Percentiles rank a stretch among this genome's conserved stretches.
phyloP scores from a whole-genome alignment of 2,888 invertebrate genomes.

The Limnephilus rhombicus region DNA sequence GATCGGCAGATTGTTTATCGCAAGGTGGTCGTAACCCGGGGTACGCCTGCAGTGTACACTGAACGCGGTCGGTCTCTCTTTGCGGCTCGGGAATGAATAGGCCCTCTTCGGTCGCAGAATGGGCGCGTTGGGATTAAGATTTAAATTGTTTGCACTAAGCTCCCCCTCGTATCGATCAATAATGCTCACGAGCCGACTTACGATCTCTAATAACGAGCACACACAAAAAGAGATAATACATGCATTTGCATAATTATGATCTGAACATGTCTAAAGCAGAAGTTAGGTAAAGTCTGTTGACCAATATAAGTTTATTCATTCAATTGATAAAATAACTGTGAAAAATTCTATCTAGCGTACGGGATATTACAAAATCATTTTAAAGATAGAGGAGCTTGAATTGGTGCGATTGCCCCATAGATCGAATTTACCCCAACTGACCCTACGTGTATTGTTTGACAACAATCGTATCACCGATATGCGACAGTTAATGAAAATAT shows the following conservation, averaged over 20 bases:
- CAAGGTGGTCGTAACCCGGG: constrained; percentile 4
- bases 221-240: background rate
- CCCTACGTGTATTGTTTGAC: background rate
- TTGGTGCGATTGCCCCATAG: no score
- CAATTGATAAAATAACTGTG: background rate
- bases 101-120: background rate
- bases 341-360: no score
- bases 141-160: background rate
- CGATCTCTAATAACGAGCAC: background rate
- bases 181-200: background rate
- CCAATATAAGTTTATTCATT: background rate
- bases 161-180: background rate
- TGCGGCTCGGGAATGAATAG: background rate
- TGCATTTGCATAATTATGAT: background rate
- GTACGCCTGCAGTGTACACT: background rate
- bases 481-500: background rate
- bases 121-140: background rate
- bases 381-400: no score
- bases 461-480: background rate
- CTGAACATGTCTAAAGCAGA: background rate
- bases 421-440: no score
- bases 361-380: no score
- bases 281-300: background rate
- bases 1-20: background rate
- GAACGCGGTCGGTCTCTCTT: background rate